Evolutionary conservation across 1,140 invertebrate genomes (phyloP).

Genomic region (Drosophila lacertosa): DNA sequence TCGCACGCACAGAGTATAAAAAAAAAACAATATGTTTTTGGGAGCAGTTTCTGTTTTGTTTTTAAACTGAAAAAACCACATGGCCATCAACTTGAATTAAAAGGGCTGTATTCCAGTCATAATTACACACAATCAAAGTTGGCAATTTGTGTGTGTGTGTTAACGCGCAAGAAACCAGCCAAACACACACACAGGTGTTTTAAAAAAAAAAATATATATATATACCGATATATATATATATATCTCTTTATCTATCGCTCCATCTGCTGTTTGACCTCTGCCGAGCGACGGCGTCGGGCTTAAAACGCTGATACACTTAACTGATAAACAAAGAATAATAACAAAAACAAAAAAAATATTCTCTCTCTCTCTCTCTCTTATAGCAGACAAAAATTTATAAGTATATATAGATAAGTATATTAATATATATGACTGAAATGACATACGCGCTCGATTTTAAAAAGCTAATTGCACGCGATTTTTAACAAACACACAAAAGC

Average conservation of each 20-base stretch:
- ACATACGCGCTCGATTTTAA: constrained; percentile 44
- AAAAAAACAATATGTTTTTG: not conserved
- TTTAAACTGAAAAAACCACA: not conserved
- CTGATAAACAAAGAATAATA: constrained; percentile 44
- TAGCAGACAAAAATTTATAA: not conserved
- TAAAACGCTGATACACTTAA: constrained; percentile 66
- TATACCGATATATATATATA: not conserved
- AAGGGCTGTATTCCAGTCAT: constrained; percentile 6
- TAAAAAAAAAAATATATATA: not conserved
- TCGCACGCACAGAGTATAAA: not conserved
- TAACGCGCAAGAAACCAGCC: constrained; percentile 42
- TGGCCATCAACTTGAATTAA: constrained; percentile 14
- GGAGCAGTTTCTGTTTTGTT: not conserved
- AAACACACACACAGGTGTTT: not conserved
- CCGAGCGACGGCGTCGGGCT: constrained; percentile 48
- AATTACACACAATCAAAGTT: constrained; percentile 3
- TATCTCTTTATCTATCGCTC: constrained; percentile 11
- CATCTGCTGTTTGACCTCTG: constrained; percentile 55
- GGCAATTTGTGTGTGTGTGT: constrained; percentile 4
- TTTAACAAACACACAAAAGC: constrained; percentile 1
- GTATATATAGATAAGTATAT: constrained; percentile 41
- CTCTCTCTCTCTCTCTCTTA: not conserved
- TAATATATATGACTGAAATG: constrained; percentile 42
- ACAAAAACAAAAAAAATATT: constrained; percentile 9
- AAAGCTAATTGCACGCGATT: constrained; percentile 50